Percentiles rank a stretch among this genome's conserved stretches.
Evolutionary conservation across 2,888 invertebrate genomes (phyloP).

Genomic region (Protodeltote pygarga): DNA sequence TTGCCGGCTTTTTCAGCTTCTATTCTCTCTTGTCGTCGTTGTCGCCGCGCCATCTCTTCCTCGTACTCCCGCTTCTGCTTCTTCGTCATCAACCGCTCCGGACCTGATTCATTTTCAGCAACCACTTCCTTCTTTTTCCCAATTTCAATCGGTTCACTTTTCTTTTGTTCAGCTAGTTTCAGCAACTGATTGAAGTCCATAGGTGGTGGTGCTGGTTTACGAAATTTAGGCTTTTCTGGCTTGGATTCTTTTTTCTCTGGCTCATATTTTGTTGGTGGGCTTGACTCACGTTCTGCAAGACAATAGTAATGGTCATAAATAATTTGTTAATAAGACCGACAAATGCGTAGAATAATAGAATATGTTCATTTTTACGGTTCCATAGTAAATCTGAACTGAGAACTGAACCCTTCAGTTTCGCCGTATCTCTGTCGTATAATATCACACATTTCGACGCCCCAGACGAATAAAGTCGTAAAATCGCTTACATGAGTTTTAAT

Average conservation of each 20-base stretch:
- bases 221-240: constrained; percentile 86
- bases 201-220: constrained; percentile 89
- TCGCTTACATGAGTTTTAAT: too few species aligned
- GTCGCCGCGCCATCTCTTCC: constrained; percentile 90
- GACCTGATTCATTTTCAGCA: constrained; percentile 83
- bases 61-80: constrained; percentile 92
- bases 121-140: constrained; percentile 60
- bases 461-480: too few species aligned
- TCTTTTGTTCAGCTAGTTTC: constrained; percentile 94
- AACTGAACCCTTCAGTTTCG: too few species aligned
- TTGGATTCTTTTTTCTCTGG: constrained; percentile 75
- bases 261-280: constrained; percentile 73
- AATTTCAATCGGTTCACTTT: constrained; percentile 90
- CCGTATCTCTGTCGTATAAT: too few species aligned
- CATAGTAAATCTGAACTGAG: too few species aligned
- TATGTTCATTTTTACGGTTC: too few species aligned
- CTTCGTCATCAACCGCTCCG: constrained; percentile 92
- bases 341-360: too few species aligned
- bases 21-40: constrained; percentile 74
- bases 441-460: background rate
- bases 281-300: constrained; percentile 62
- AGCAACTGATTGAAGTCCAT: constrained; percentile 93
- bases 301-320: background rate
- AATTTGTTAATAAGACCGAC: too few species aligned
- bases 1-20: constrained; percentile 68